Evolutionary conservation across 2,888 invertebrate species (phyloP).

Genomic region (Oligia fasciuncula): DNA sequence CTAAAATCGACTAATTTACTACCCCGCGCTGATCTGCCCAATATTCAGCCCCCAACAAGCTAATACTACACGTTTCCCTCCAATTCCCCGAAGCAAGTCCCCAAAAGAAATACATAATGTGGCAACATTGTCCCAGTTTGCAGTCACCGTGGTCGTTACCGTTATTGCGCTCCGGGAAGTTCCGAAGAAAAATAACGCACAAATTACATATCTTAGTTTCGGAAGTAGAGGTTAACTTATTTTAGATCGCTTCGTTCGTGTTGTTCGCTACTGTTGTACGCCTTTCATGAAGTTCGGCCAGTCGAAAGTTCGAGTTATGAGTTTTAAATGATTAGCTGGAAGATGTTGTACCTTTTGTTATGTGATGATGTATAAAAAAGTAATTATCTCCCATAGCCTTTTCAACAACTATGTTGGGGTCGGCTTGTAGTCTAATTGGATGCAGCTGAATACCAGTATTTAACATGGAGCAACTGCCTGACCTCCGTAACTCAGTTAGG

Average conservation of each 20-base stretch:
- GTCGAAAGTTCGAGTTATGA: slow-evolving; percentile 23
- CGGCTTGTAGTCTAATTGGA: background rate
- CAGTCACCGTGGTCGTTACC: slow-evolving; percentile 53
- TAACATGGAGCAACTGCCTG: background rate
- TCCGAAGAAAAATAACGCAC: slow-evolving; percentile 73
- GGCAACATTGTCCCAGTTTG: slow-evolving; percentile 57
- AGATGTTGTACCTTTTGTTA: background rate
- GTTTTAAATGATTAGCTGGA: slow-evolving; percentile 34
- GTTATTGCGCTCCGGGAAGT: slow-evolving; percentile 62
- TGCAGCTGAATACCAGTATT: background rate
- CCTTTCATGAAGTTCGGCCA: slow-evolving; percentile 39
- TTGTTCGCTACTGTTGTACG: slow-evolving; percentile 46
- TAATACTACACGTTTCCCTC: slow-evolving; percentile 9
- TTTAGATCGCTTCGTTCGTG: slow-evolving; percentile 59
- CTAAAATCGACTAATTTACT: background rate
- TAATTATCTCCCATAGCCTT: background rate
- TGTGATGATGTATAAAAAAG: background rate
- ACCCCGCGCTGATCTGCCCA: background rate
- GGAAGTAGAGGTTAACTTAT: slow-evolving; percentile 66
- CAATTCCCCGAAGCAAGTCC: slow-evolving; percentile 23
- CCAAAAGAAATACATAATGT: slow-evolving; percentile 30
- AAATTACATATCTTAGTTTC: slow-evolving; percentile 69
- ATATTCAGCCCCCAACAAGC: background rate
- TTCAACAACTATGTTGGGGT: background rate
- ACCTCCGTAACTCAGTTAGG: too few relatives aligned